A percentile compares a stretch with the other conserved stretches of the same genome.
Conservation (phyloP, 2,113 vertebrate genomes). For the Atlantisia rogersi region DNA sequence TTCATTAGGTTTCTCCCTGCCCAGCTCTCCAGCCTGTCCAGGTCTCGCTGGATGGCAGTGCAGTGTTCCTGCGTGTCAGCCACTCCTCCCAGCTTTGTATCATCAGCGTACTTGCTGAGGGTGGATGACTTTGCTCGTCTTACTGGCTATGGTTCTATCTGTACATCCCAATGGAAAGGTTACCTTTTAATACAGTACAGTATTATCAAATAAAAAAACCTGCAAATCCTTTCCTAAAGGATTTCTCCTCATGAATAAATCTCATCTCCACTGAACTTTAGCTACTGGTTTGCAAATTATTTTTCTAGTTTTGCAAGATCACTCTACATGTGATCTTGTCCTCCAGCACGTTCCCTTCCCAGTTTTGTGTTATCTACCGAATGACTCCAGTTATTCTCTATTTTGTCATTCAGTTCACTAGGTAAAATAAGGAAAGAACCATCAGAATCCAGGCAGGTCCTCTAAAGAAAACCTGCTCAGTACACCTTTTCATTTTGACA, state of each 20-base stretch:
- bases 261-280: background rate
- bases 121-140: background rate
- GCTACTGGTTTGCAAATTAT: background rate
- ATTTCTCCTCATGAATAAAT: background rate
- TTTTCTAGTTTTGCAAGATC: background rate
- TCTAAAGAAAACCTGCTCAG: background rate
- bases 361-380: background rate
- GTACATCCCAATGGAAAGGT: background rate
- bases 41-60: too few species aligned
- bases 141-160: background rate
- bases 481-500: background rate
- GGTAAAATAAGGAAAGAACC: background rate
- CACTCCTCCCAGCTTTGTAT: too few species aligned
- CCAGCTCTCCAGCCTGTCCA: too few species aligned
- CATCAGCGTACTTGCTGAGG: too few species aligned
- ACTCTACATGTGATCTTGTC: background rate
- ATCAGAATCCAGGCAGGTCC: background rate
- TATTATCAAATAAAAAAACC: background rate
- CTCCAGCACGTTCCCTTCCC: background rate
- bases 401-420: background rate
- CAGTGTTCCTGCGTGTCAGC: too few species aligned
- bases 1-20: too few species aligned
- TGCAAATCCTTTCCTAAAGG: background rate
- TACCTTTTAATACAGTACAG: background rate
- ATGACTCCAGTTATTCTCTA: background rate